These are phyloP conservation scores for Istiophorus platypterus DNA, from an alignment of 2,113 vertebrate genomes.

Conservation along the genomic window DNA sequence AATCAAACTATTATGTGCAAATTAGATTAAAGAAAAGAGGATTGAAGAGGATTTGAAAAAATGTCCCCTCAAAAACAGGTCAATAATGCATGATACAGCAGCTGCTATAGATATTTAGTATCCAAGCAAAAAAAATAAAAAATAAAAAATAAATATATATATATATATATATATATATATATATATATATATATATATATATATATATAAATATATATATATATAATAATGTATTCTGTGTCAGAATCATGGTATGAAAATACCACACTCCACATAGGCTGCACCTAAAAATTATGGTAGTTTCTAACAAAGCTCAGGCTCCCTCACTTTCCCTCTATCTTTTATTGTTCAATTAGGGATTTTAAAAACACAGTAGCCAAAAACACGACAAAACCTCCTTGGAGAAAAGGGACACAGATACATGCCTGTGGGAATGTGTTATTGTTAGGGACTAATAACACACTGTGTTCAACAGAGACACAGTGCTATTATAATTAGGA, in stretches of 20 bases:
- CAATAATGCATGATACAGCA: conserved; percentile 19
- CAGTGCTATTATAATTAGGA: conserved; percentile 70
- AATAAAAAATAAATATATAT: no score
- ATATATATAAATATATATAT: no score
- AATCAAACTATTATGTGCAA: not conserved
- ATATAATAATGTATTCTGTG: no score
- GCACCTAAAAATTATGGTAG: not conserved
- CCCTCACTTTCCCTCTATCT: not conserved
- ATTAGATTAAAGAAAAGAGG: conserved; percentile 6
- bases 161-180: no score
- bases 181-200: no score
- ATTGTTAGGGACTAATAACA: conserved; percentile 70
- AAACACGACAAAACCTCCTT: conserved; percentile 51
- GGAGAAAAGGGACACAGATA: conserved; percentile 49
- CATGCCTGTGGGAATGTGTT: conserved; percentile 64
- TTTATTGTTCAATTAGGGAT: conserved; percentile 29
- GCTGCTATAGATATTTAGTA: not conserved
- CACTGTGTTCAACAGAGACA: conserved; percentile 59
- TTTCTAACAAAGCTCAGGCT: conserved; percentile 8
- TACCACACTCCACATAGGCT: not conserved
- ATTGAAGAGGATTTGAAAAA: not conserved
- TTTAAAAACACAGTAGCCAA: conserved; percentile 36
- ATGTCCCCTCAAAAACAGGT: not conserved
- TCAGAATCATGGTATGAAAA: not conserved
- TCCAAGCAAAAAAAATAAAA: not conserved